A percentile compares a stretch with the other conserved stretches of the same genome.
These are phyloP conservation scores for Oncopodura yosiiana DNA, from an alignment of 1,140 invertebrate genomes.

Conservation along the genomic window DNA sequence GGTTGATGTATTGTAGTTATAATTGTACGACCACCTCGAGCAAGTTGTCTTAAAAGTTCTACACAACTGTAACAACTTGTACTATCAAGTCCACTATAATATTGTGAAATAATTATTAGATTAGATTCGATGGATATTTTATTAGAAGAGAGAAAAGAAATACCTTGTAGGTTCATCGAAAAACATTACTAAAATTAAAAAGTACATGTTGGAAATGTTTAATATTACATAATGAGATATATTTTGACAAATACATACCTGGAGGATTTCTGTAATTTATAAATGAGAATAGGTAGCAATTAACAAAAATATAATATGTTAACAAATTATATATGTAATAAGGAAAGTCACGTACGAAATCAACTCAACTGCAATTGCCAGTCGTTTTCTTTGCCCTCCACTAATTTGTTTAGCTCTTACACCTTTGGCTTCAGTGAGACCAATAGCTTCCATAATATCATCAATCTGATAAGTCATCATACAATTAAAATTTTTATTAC, in stretches of 20 bases:
- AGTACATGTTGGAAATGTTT: too few species aligned
- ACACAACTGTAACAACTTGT: slow-evolving; percentile 34
- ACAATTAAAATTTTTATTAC: slow-evolving; percentile 8
- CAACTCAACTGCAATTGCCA: slow-evolving; percentile 88
- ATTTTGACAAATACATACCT: too few species aligned
- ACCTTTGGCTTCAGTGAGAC: slow-evolving; percentile 65
- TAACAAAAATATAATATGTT: too few species aligned
- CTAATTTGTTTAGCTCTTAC: slow-evolving; percentile 70
- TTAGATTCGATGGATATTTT: too few species aligned
- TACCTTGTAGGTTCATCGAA: slow-evolving; percentile 90
- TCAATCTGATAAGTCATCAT: slow-evolving; percentile 62
- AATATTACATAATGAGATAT: too few species aligned
- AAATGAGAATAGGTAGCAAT: too few species aligned
- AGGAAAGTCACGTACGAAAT: slow-evolving; percentile 39
- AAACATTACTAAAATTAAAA: slow-evolving; percentile 82
- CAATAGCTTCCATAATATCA: slow-evolving; percentile 80
- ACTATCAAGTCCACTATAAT: slow-evolving; percentile 41
- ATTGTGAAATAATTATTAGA: too few species aligned
- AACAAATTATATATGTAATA: background rate
- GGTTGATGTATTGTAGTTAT: slow-evolving; percentile 97
- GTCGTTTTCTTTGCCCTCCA: slow-evolving; percentile 81
- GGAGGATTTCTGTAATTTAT: slow-evolving; percentile 70
- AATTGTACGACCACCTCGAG: slow-evolving; percentile 78
- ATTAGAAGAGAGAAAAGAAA: slow-evolving; percentile 41
- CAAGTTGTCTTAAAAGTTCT: slow-evolving; percentile 59